Evolutionary conservation across 2,113 vertebrate species (phyloP).

Genomic region (Gymnobelideus leadbeateri): DNA sequence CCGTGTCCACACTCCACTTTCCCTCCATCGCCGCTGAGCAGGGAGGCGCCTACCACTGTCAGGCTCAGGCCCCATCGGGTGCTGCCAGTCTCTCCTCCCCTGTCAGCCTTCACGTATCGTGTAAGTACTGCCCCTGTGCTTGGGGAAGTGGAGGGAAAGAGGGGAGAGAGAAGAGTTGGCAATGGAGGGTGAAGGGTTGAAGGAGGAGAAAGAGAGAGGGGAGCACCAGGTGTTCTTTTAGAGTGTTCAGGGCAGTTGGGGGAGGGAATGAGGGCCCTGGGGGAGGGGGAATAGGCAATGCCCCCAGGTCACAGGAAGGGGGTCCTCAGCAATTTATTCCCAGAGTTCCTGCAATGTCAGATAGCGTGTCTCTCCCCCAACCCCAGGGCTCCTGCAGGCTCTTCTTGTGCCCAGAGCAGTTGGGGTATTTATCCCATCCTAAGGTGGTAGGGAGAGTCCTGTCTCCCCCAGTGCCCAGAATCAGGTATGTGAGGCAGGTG

Average conservation of each 20-base stretch:
- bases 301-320: neutral
- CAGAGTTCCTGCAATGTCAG: neutral
- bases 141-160: neutral
- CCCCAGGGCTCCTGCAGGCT: neutral
- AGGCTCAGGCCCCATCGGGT: neutral
- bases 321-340: neutral
- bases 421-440: neutral
- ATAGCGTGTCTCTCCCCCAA: neutral
- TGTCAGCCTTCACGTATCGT: slow-evolving; percentile 65
- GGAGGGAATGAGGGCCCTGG: neutral
- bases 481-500: neutral
- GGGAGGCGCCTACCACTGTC: slow-evolving; percentile 82
- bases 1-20: slow-evolving; percentile 22
- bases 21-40: slow-evolving; percentile 52
- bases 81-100: slow-evolving; percentile 17
- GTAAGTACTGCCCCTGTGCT: slow-evolving; percentile 71
- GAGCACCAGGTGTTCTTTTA: neutral
- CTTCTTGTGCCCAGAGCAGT: neutral
- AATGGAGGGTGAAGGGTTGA: neutral
- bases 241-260: neutral
- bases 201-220: neutral
- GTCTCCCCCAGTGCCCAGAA: neutral
- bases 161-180: neutral
- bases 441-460: neutral
- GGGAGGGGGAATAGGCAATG: neutral